Evolutionary conservation across 1,140 invertebrate genomes (phyloP).

Genomic region (Lysiphlebus fabarum): DNA sequence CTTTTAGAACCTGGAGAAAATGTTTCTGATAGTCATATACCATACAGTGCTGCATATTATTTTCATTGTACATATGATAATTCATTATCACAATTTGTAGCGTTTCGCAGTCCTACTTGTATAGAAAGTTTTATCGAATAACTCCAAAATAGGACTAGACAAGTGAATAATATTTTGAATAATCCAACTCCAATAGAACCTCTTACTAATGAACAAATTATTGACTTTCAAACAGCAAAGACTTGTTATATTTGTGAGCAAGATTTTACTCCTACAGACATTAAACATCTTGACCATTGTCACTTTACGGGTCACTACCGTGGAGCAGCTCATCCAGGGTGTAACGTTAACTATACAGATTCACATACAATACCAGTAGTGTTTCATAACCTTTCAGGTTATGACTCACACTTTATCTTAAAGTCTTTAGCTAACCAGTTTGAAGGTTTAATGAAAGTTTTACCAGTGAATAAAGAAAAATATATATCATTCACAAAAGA

Average conservation of each 20-base stretch:
- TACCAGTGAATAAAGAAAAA: too few species aligned
- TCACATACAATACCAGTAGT: constrained; percentile 24
- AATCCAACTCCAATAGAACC: too few species aligned
- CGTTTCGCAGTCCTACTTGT: constrained; percentile 36
- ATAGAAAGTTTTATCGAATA: constrained; percentile 31
- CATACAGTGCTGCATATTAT: constrained; percentile 45
- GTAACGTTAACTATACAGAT: constrained; percentile 22
- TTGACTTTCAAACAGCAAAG: too few species aligned
- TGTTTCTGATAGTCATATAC: constrained; percentile 35
- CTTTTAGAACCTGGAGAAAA: background rate
- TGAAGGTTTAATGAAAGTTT: too few species aligned
- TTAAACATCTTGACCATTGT: constrained; percentile 37
- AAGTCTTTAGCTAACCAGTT: too few species aligned
- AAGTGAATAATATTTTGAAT: constrained; percentile 1
- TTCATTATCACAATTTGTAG: constrained; percentile 35
- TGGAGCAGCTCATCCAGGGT: constrained; percentile 17
- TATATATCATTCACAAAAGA: too few species aligned
- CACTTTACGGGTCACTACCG: constrained; percentile 33
- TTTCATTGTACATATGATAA: constrained; percentile 44
- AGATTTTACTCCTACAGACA: constrained; percentile 2
- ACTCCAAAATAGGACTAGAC: background rate
- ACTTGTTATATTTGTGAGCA: too few species aligned
- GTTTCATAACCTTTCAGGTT: constrained; percentile 27
- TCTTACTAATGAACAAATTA: constrained; percentile 3
- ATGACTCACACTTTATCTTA: constrained; percentile 20